These are phyloP conservation scores for Elanoides forficatus DNA, from an alignment of 2,113 vertebrate genomes.

Conservation along the genomic window DNA sequence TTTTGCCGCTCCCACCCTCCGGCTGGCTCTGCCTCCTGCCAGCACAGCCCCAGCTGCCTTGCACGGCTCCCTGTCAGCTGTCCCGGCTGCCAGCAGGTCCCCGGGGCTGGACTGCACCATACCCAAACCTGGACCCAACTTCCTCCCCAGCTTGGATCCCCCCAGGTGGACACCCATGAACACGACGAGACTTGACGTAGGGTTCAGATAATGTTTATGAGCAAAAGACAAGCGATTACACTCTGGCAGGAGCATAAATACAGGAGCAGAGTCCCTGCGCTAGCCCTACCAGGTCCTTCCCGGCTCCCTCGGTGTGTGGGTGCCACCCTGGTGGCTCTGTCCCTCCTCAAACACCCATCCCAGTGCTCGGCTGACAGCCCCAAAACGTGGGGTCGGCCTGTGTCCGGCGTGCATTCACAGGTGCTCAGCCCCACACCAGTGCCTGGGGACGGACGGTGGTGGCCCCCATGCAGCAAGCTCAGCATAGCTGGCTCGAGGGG, in stretches of 20 bases:
- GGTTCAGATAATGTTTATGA: constrained; percentile 60
- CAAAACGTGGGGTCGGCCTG: rapidly evolving
- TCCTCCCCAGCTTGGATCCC: too few species aligned
- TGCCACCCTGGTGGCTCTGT: neutral
- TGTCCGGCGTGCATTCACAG: rapidly evolving
- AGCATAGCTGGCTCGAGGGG: rapidly evolving
- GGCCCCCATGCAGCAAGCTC: neutral
- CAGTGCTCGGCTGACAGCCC: neutral
- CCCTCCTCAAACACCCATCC: neutral
- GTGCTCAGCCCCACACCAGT: neutral
- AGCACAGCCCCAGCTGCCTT: neutral
- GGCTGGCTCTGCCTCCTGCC: neutral
- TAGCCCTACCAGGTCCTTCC: neutral
- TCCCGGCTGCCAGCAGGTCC: neutral
- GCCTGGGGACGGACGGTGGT: neutral
- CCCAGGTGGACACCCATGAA: neutral
- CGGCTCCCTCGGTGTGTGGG: neutral
- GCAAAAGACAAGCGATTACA: constrained; percentile 44
- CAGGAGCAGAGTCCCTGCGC: neutral
- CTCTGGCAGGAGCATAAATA: constrained; percentile 18
- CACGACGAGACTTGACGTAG: neutral
- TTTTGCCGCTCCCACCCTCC: neutral
- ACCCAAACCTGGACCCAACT: neutral
- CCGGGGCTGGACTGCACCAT: neutral
- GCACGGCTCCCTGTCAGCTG: neutral